phyloP scores from a whole-genome alignment of 2,888 invertebrate species.

The Xestobium rufovillosum region DNA sequence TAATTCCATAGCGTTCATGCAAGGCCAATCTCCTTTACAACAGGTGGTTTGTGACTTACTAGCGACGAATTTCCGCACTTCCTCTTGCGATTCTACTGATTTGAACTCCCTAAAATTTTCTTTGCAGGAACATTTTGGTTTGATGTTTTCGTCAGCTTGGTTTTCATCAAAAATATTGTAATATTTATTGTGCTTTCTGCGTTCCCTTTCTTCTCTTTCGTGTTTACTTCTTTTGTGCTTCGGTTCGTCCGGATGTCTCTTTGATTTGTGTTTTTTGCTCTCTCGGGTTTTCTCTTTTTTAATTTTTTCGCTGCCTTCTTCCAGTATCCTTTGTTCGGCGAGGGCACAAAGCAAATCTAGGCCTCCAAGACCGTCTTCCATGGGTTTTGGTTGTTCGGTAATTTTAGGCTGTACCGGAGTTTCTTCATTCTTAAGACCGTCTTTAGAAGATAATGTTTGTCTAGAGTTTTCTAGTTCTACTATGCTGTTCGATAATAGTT shows the following conservation, averaged over 20 bases:
- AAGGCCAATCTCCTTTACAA: conserved; percentile 38
- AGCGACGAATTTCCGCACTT: conserved; percentile 37
- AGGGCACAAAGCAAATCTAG: conserved; percentile 73
- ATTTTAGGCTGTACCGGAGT: conserved; percentile 40
- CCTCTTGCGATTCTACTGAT: conserved; percentile 43
- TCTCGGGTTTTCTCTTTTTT: conserved; percentile 30
- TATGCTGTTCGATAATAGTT: conserved; percentile 77
- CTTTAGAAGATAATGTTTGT: conserved; percentile 19
- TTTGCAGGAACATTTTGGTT: conserved; percentile 29
- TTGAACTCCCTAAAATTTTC: conserved; percentile 35
- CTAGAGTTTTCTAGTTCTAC: conserved; percentile 61
- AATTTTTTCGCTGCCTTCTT: conserved; percentile 55
- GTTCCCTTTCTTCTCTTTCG: conserved; percentile 26
- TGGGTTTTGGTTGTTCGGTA: conserved; percentile 22
- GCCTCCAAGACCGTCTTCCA: conserved; percentile 50
- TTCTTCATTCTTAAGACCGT: conserved; percentile 40
- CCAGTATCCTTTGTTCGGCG: conserved; percentile 76
- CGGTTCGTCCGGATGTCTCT: conserved; percentile 37
- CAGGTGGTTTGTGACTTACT: conserved; percentile 34
- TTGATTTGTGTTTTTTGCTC: conserved; percentile 44
- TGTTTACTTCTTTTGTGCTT: conserved; percentile 40
- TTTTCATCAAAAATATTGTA: conserved; percentile 14
- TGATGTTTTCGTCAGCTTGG: conserved; percentile 20
- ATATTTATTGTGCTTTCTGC: conserved; percentile 24
- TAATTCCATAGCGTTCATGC: conserved; percentile 67